Base-by-base conservation (phyloP, 2,888 invertebrate genomes). In the Anoplius nigerrimus region DNA sequence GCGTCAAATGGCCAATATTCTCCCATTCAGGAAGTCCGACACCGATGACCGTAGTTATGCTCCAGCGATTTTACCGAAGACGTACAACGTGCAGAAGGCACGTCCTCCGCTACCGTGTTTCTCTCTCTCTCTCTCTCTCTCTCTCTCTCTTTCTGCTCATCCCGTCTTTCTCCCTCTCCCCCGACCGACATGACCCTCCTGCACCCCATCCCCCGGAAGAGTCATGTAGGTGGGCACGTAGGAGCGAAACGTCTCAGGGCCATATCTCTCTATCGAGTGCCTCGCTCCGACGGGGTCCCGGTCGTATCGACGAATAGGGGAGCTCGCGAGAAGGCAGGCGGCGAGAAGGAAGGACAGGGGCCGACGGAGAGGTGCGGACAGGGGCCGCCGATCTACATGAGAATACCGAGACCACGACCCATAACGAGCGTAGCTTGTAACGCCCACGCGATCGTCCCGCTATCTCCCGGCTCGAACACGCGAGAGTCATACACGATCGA, bases 381-480 rank as follows among this genome's bases (percentile, higher is more conserved):
- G 72, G 63, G 16, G 46, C 24, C 45, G 21, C 34, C 73, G 68
- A 78, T 79, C 77, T 77, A 69, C 75, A 75, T 68, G 72, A 73
- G 67, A 79, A 74, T 72, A 77, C 71, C 67, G 34, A 27, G 18
- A 60, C n/a, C 51, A 27, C 52, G 62, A 53, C 52, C 69, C 75
- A 75, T 79, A 79, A 79, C 79, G 75, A 79, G 79, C 71, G 75
- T 34, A 69, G 55, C 78, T 63, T 79, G 79, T 79, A 72, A 78
- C 79, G 78, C 79, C 79, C 74, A 79, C 79, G 74, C 80, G 71
- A 79, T 75, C 79, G 76, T 72, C 75, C 77, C 68, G 76, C 69
- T 79, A 79, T 79, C 77, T 72, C 72, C 59, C 63, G 68, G 71
- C 71, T 67, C 54, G 62, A 61, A 67, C 75, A 45, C 56, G 42